Evolutionary conservation across 2,113 vertebrate genomes (phyloP), one percentile per base, ranked within the genome.

Genomic region (Perognathus longimembris): DNA sequence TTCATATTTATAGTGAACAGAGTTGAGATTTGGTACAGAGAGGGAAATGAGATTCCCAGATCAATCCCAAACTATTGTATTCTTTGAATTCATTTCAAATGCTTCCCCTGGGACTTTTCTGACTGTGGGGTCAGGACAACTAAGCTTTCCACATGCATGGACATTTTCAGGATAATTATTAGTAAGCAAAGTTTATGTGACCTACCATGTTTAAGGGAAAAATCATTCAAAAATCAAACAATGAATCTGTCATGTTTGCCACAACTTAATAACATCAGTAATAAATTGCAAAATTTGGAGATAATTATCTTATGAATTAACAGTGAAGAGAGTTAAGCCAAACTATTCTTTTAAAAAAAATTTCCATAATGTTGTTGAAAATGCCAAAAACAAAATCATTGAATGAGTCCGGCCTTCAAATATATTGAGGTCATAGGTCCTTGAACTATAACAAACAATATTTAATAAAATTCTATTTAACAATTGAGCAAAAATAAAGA

Each of bases 11-110:
- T 80, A 95, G 67, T 12, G 42, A 94, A 83, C 57, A 84, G 63
- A 76, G 36, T 67, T 91, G 64, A 87, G 45, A 34, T 89, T 93
- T 85, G 85, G 50, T 91, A 94, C 75, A 87, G 92, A 93, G 71
- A 91, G 87, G 91, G 91, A 96, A 97, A 96, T 96, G 95, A 95
- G 94, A 96, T 97, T 96, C 86, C 93, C 95, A 96, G 96, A 93
- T 97, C 94, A 96, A 95, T 95, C 95, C 91, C 81, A 73, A 91
- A 94, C 84, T 90, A 80, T 94, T 95, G 95, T 93, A 86, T 94
- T 96, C 88, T 95, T 92, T 93, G 82, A 92, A 61, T 83, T 92
- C n/a, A 92, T 97, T 96, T 95, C 88, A 81, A 87, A 95, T 87
- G 80, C 80, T 88, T 96, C 95, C 94, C 86, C 42, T 95, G 94